A percentile compares a stretch with the other conserved stretches of the same genome.
Evolutionary conservation across 2,888 invertebrate genomes (phyloP).

Genomic region (Oeneis ivallda): DNA sequence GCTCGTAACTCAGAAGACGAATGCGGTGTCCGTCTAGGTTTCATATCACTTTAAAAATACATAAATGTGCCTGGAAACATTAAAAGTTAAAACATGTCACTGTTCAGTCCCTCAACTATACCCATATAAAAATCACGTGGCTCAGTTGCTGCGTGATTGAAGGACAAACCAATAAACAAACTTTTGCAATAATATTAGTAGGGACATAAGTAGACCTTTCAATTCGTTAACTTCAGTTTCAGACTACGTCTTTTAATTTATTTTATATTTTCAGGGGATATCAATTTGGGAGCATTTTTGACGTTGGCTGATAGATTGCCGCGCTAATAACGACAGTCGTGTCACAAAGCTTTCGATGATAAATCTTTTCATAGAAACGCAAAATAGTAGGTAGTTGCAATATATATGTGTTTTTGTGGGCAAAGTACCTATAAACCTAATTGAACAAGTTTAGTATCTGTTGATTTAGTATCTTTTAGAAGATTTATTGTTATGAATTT

Average conservation of each 20-base stretch:
- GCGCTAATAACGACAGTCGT: constrained; percentile 40
- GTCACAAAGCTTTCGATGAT: constrained; percentile 12
- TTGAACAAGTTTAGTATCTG: no score
- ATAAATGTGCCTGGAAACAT: background rate
- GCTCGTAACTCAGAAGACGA: constrained; percentile 16
- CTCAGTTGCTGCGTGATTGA: no score
- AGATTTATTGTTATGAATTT: no score
- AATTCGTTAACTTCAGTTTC: background rate
- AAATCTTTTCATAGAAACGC: constrained; percentile 2
- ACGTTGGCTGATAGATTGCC: constrained; percentile 47
- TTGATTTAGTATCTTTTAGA: no score
- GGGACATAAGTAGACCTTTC: background rate
- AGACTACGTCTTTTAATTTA: background rate
- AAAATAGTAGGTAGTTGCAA: no score
- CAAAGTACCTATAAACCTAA: no score
- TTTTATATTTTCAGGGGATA: constrained; percentile 38
- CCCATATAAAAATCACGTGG: no score
- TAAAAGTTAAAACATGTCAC: no score
- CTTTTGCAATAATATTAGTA: background rate
- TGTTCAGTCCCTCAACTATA: no score
- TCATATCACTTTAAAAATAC: background rate
- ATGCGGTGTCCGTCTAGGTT: constrained; percentile 12
- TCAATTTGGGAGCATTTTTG: constrained; percentile 46
- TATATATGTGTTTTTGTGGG: no score
- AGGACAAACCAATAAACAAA: no score